Evolutionary conservation across 2,113 vertebrate genomes (phyloP).

Genomic region (Onychostruthus taczanowskii): DNA sequence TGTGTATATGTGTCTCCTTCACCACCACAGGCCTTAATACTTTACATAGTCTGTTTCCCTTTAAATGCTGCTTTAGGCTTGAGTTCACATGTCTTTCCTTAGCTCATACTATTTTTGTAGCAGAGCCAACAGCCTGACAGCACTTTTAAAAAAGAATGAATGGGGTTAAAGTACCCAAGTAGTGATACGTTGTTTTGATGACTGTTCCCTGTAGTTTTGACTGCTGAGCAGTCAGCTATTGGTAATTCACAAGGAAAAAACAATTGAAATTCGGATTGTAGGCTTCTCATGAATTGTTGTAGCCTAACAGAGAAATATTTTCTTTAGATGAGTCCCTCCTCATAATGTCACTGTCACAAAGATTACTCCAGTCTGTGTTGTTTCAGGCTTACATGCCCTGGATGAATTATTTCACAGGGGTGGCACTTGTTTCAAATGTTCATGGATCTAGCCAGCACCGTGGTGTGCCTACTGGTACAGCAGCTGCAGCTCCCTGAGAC

Average conservation of each 20-base stretch:
- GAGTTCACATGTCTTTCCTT: constrained; percentile 57
- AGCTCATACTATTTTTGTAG: constrained; percentile 53
- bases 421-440: not conserved
- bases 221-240: constrained; percentile 18
- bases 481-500: not conserved
- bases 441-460: not conserved
- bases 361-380: not conserved
- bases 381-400: not conserved
- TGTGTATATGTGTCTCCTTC: not conserved
- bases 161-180: constrained; percentile 32
- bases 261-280: not conserved
- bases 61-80: constrained; percentile 55
- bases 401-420: not conserved
- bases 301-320: not conserved
- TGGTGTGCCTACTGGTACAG: not conserved
- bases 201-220: constrained; percentile 15
- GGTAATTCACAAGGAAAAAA: not conserved
- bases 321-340: not conserved
- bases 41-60: constrained; percentile 49
- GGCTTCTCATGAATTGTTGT: not conserved
- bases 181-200: constrained; percentile 1
- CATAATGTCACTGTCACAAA: not conserved
- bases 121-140: constrained; percentile 53
- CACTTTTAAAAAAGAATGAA: constrained; percentile 46
- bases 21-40: constrained; percentile 19